These are phyloP conservation scores for Diabrotica balteata DNA, from an alignment of 2,888 invertebrate genomes.

Conservation along the genomic window DNA sequence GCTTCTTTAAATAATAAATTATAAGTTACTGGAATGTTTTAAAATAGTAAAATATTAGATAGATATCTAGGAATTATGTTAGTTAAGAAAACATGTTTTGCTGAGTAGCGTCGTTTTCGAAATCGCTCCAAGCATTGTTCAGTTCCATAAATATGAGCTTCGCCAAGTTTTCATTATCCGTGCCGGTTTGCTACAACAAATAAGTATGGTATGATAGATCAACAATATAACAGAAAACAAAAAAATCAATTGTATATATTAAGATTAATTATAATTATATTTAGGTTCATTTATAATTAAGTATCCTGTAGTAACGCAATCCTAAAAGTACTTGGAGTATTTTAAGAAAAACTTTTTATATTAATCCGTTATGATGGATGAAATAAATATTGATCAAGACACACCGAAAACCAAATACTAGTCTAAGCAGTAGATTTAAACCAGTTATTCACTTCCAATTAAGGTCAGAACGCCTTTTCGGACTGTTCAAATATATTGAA, in stretches of 20 bases:
- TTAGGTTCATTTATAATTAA: constrained; percentile 1
- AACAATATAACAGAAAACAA: too few species aligned
- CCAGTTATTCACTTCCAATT: too few species aligned
- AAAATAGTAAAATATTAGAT: constrained; percentile 26
- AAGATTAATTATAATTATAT: constrained; percentile 17
- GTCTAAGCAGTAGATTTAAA: too few species aligned
- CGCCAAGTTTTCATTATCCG: constrained; percentile 90
- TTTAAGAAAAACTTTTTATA: too few species aligned
- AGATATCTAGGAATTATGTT: constrained; percentile 16
- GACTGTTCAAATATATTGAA: too few species aligned
- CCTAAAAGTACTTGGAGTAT: too few species aligned
- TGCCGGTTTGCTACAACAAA: constrained; percentile 82
- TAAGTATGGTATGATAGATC: constrained; percentile 1
- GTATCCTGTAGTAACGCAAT: background rate
- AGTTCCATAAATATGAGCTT: constrained; percentile 98
- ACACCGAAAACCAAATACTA: too few species aligned
- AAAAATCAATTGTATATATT: too few species aligned
- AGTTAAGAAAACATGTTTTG: constrained; percentile 66
- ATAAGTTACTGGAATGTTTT: constrained; percentile 42
- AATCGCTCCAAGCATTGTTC: constrained; percentile 98
- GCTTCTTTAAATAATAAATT: constrained; percentile 29
- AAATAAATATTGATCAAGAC: too few species aligned
- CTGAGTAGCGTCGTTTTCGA: constrained; percentile 86
- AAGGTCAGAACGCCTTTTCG: too few species aligned
- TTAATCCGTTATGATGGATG: too few species aligned